phyloP scores from a whole-genome alignment of 2,113 vertebrate species.

The Oostethus manadensis region DNA sequence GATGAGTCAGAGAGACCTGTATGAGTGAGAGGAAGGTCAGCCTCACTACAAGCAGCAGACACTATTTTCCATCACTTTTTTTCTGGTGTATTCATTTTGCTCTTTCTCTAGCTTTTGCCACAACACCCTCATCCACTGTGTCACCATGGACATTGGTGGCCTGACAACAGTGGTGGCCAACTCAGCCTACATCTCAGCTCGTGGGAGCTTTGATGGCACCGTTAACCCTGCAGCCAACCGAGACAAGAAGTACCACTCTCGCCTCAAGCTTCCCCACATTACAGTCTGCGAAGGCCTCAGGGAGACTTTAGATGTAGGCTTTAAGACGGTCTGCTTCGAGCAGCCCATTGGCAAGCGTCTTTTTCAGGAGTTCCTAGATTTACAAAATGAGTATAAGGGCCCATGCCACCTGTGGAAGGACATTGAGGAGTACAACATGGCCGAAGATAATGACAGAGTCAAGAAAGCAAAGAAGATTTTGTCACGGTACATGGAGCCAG shows the following conservation, averaged over 20 bases:
- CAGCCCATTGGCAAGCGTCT: slow-evolving; percentile 75
- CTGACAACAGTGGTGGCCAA: slow-evolving; percentile 74
- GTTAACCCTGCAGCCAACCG: slow-evolving; percentile 59
- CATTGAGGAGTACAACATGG: slow-evolving; percentile 70
- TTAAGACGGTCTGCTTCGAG: slow-evolving; percentile 66
- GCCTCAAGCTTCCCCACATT: slow-evolving; percentile 73
- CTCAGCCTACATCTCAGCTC: slow-evolving; percentile 75
- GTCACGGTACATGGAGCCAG: slow-evolving; percentile 69
- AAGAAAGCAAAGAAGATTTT: slow-evolving; percentile 64
- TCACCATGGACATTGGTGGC: slow-evolving; percentile 71
- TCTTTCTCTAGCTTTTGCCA: not conserved
- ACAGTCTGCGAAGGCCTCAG: slow-evolving; percentile 67
- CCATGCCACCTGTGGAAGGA: slow-evolving; percentile 70
- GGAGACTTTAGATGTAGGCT: slow-evolving; percentile 67
- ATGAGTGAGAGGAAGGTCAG: slow-evolving; percentile 29
- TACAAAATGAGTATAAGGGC: slow-evolving; percentile 61
- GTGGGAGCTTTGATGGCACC: slow-evolving; percentile 69
- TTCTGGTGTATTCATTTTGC: no score
- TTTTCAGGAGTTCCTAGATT: slow-evolving; percentile 71
- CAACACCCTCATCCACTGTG: not conserved
- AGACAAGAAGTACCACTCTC: slow-evolving; percentile 72
- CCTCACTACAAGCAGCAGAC: slow-evolving; percentile 9
- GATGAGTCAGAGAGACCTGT: slow-evolving; percentile 76
- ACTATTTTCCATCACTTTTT: not conserved
- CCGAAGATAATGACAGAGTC: slow-evolving; percentile 67